phyloP scores from a whole-genome alignment of 2,888 invertebrate genomes.

The Deilephila elpenor region DNA sequence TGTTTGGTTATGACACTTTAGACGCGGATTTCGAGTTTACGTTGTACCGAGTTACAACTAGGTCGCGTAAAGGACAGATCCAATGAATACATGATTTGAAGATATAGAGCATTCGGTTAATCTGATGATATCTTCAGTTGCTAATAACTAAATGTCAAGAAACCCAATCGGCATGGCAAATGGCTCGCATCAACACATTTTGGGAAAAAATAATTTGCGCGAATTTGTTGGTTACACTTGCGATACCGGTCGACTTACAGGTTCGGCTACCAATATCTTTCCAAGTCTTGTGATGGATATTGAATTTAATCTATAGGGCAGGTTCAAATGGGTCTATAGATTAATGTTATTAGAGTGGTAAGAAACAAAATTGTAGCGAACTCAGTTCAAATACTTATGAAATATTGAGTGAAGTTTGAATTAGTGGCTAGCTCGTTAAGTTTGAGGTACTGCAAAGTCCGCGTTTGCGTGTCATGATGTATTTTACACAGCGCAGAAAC shows the following conservation, averaged over 20 bases:
- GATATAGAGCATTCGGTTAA: not conserved
- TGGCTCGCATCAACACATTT: too few species aligned
- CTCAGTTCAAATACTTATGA: too few species aligned
- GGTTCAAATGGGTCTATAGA: too few species aligned
- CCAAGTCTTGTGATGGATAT: too few species aligned
- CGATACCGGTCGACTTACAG: too few species aligned
- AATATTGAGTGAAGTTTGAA: not conserved
- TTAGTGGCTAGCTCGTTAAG: not conserved
- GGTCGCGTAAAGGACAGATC: constrained; percentile 7
- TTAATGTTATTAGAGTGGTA: too few species aligned
- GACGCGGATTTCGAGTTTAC: constrained; percentile 13
- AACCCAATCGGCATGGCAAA: not conserved
- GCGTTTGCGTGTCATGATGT: constrained; percentile 39
- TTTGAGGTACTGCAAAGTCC: constrained; percentile 29
- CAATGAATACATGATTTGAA: not conserved
- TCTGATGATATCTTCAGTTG: not conserved
- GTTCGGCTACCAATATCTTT: too few species aligned
- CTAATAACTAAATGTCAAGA: not conserved
- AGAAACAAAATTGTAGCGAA: too few species aligned
- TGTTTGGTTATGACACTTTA: constrained; percentile 21
- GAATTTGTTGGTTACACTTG: too few species aligned
- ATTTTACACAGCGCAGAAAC: constrained; percentile 44
- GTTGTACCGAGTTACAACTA: constrained; percentile 4
- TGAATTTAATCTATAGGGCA: too few species aligned
- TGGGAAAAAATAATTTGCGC: too few species aligned